phyloP scores from a whole-genome alignment of 2,888 invertebrate species.

The Pyrgus malvae region DNA sequence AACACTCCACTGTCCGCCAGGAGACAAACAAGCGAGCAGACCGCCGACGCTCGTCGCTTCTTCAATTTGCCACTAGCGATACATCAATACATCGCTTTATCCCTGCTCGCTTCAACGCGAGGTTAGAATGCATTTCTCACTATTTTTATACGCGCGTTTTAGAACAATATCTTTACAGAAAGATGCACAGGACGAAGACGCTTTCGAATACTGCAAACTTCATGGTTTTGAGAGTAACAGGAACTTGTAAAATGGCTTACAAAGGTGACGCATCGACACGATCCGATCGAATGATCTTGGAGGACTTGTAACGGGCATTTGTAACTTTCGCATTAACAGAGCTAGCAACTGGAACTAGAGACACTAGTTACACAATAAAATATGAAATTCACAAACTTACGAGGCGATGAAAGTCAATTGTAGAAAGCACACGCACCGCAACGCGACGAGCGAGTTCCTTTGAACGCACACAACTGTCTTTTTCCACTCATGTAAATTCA shows the following conservation, averaged over 20 bases:
- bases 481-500: too few species aligned
- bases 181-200: background rate
- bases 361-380: conserved; percentile 61
- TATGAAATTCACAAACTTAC: conserved; percentile 75
- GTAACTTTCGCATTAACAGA: conserved; percentile 24
- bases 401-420: conserved; percentile 80
- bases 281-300: conserved; percentile 72
- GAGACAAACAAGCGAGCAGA: conserved; percentile 3
- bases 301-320: conserved; percentile 39
- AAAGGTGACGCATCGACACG: conserved; percentile 81
- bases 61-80: conserved; percentile 29
- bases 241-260: conserved; percentile 77
- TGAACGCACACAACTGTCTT: conserved; percentile 64
- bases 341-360: conserved; percentile 36
- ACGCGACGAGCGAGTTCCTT: conserved; percentile 75
- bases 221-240: conserved; percentile 47
- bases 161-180: background rate
- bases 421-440: conserved; percentile 75
- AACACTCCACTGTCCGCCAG: background rate
- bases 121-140: conserved; percentile 56
- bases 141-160: conserved; percentile 25
- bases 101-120: conserved; percentile 37
- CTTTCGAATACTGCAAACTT: conserved; percentile 28
- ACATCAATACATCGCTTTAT: conserved; percentile 33
- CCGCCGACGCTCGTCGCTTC: conserved; percentile 11